Percentiles rank a stretch among this genome's conserved stretches.
These are phyloP conservation scores for Neotoxoptera formosana DNA, from an alignment of 1,140 invertebrate genomes.

Conservation along the genomic window DNA sequence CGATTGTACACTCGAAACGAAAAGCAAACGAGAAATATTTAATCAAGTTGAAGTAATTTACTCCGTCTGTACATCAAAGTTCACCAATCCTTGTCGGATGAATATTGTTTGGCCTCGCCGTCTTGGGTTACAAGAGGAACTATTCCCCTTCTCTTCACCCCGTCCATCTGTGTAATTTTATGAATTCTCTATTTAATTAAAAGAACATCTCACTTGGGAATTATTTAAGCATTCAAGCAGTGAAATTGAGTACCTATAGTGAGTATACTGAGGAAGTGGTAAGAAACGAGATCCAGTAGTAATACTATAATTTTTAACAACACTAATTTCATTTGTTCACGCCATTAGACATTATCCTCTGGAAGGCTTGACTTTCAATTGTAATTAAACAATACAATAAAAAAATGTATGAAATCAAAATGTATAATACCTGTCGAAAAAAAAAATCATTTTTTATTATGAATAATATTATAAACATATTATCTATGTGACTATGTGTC, in stretches of 20 bases:
- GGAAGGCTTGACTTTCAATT: neutral
- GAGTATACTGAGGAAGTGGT: neutral
- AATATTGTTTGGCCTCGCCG: slow-evolving; percentile 22
- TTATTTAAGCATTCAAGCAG: slow-evolving; percentile 26
- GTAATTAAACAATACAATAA: neutral
- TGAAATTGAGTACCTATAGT: slow-evolving; percentile 8
- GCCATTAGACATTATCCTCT: neutral
- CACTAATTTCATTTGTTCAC: neutral
- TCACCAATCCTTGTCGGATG: slow-evolving; percentile 31
- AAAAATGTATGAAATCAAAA: neutral
- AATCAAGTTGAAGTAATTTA: slow-evolving; percentile 49
- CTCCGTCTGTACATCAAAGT: slow-evolving; percentile 30
- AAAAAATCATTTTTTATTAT: neutral
- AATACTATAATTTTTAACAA: slow-evolving; percentile 41
- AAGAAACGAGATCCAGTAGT: neutral
- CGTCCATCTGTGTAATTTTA: neutral
- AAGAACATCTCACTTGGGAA: slow-evolving; percentile 56
- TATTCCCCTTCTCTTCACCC: neutral
- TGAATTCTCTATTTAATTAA: slow-evolving; percentile 54
- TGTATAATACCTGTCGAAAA: neutral
- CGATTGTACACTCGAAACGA: slow-evolving; percentile 40
- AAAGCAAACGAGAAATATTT: slow-evolving; percentile 51
- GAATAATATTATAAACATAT: neutral
- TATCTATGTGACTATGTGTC: neutral
- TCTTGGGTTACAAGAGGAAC: slow-evolving; percentile 38